A percentile compares a stretch with the other conserved stretches of the same genome.
Conservation (phyloP, 2,113 vertebrate genomes). For the Oreochromis niloticus region DNA sequence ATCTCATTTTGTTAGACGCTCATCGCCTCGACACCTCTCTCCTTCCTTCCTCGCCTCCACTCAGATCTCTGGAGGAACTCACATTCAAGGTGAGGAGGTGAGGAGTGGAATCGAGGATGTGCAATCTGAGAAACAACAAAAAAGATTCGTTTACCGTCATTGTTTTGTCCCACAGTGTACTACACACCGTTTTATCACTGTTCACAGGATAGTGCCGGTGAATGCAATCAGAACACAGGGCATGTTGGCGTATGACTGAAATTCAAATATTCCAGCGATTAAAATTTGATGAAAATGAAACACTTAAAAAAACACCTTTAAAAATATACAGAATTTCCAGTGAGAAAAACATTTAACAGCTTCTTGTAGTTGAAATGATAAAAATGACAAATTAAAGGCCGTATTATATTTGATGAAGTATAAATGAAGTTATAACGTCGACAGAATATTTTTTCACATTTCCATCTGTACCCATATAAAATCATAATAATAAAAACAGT, state of each 20-base stretch:
- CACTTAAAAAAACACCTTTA: not conserved
- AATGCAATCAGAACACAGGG: not conserved
- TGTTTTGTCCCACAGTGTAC: not conserved
- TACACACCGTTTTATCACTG: not conserved
- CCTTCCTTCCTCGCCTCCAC: not conserved
- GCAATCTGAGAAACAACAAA: not conserved
- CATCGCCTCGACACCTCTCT: not conserved
- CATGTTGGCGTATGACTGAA: not conserved
- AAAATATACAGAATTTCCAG: not conserved
- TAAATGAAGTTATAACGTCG: not conserved
- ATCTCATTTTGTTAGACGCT: not conserved
- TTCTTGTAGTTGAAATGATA: not conserved
- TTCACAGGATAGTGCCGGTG: not conserved
- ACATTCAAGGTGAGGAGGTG: not conserved
- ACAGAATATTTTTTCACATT: not conserved
- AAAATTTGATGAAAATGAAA: not conserved
- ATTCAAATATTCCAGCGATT: not conserved
- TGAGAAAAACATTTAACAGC: not conserved
- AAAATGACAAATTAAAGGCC: not conserved
- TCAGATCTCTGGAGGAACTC: not conserved
- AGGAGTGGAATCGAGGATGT: not conserved
- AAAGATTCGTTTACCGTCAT: not conserved
- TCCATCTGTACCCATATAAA: not conserved
- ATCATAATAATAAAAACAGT: not conserved
- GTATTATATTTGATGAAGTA: not conserved